Base-by-base conservation (phyloP, 2,888 invertebrate species). In the Creontiades dilutus region DNA sequence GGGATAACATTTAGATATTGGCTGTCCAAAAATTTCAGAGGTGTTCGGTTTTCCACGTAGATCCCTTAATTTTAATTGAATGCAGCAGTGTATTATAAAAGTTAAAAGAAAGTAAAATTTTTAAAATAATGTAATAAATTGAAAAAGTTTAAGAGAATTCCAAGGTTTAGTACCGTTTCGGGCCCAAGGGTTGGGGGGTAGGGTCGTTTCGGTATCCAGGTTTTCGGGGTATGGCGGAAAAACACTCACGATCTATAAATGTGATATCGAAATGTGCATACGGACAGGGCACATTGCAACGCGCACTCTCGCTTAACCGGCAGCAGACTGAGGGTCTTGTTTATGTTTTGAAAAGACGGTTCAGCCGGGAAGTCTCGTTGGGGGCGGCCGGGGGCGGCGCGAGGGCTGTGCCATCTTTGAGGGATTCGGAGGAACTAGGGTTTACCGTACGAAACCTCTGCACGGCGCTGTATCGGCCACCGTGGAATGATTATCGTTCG, bases 151-250 rank as follows among this genome's bases (percentile, higher is more conserved):
- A 19, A 75, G 2, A 75, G 19, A 7, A 75, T 13, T 4, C 7
- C 7, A 7, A 37, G 37, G 37, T 37, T 78, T 46, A n/a, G 82
- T 82, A 82, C 82, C 82, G 82, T 82, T 82, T 52, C 82, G 82
- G 52, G 82, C 48, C 82, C 82, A 82, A 37, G 48, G 48, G 11
- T 82, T 23, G 27, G 16, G 52, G 52, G 82, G n/a, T 16, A 52
- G 48, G 23, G 82, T 47, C 82, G 82, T 16, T 11, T 78, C 16
- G 78, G 37, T 46, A 78, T 78, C 78, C 78, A 78, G 78, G 37
- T 4, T 78, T 78, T n/a, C 46, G 78, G 7, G 46, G 52, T 52
- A 14, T 52, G 52, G 52, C 13, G 52, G 57, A 57, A 57, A n/a
- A 57, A 57, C 16, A 57, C 19, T 57, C 57, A 19, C 16, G 19